Evolutionary conservation across 2,797 vertebrate species (phyloP).

Genomic region (Morelia viridis): DNA sequence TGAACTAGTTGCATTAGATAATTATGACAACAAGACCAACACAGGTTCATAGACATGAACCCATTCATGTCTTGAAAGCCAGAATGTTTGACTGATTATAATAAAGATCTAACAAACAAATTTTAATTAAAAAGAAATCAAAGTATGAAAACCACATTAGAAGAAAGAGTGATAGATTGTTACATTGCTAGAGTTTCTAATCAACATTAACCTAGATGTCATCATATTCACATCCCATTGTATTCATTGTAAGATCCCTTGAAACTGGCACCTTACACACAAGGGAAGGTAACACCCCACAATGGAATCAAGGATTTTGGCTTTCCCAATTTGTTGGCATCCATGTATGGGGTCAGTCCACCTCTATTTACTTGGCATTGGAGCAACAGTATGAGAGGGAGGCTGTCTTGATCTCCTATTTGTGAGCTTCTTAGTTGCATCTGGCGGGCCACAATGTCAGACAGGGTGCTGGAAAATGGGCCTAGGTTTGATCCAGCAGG

Average conservation of each 20-base stretch:
- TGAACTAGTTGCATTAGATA: slow-evolving; percentile 90
- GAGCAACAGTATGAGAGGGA: not conserved
- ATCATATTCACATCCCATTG: not conserved
- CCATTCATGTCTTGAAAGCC: slow-evolving; percentile 79
- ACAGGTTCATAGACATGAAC: too few species aligned
- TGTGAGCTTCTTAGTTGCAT: not conserved
- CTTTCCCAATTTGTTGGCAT: not conserved
- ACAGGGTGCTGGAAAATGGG: not conserved
- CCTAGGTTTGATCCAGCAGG: not conserved
- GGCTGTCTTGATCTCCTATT: not conserved
- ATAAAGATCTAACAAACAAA: slow-evolving; percentile 76
- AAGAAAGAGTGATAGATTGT: not conserved
- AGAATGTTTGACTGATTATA: slow-evolving; percentile 77
- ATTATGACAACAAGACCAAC: slow-evolving; percentile 80
- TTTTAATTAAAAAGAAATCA: slow-evolving; percentile 41
- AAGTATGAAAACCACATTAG: slow-evolving; percentile 60
- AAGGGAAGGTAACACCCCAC: not conserved
- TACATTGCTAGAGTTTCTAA: not conserved
- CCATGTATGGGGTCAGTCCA: not conserved
- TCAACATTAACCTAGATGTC: not conserved
- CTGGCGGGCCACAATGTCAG: not conserved
- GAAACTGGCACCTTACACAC: not conserved
- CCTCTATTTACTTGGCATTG: not conserved
- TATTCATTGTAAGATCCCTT: not conserved
- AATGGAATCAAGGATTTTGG: not conserved